Evolutionary conservation across 2,797 vertebrate species (phyloP).

Genomic region (Streptopelia turtur): DNA sequence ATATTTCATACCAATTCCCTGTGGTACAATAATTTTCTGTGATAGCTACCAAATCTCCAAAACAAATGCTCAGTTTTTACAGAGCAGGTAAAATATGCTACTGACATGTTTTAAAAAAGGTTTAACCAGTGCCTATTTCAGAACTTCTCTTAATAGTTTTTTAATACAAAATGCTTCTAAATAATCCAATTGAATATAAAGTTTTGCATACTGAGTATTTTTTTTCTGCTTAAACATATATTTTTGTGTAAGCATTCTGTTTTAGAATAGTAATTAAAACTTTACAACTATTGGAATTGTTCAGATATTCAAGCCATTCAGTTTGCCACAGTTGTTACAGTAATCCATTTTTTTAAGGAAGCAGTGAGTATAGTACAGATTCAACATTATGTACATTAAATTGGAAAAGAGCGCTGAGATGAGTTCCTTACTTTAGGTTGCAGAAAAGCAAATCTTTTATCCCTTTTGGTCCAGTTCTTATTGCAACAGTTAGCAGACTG

Average conservation of each 20-base stretch:
- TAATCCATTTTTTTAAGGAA: not conserved
- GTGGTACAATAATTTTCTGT: not conserved
- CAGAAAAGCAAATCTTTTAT: not conserved
- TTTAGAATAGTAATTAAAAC: not conserved
- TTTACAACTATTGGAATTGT: not conserved
- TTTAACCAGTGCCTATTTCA: not conserved
- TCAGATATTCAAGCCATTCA: not conserved
- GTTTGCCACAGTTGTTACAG: not conserved
- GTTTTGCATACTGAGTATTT: not conserved
- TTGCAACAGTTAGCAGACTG: not conserved
- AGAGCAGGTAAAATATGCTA: not conserved
- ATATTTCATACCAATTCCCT: slow-evolving; percentile 25
- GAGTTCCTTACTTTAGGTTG: not conserved
- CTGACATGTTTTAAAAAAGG: not conserved
- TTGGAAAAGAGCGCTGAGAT: not conserved
- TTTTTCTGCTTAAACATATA: not conserved
- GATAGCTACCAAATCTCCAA: not conserved
- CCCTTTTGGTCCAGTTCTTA: not conserved
- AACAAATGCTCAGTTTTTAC: not conserved
- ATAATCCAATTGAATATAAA: not conserved
- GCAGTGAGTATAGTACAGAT: not conserved
- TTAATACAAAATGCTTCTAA: not conserved
- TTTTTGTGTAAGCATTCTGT: not conserved
- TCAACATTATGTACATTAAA: not conserved
- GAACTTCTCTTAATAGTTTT: not conserved